Evolutionary conservation across 2,113 vertebrate species (phyloP), one percentile per base, ranked within the genome.

Genomic region (Empidonax traillii): DNA sequence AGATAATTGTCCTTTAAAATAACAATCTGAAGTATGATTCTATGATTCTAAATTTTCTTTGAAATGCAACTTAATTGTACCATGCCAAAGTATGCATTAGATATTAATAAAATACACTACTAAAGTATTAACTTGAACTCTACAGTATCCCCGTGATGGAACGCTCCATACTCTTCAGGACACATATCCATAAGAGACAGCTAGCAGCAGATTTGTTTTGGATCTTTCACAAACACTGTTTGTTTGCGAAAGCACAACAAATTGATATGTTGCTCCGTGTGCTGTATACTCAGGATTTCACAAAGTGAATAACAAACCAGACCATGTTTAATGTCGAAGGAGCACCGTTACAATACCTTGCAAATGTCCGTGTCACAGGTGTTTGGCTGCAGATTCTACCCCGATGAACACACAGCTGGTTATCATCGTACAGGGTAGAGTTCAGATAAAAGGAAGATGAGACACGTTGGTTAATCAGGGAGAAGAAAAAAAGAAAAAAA

Each of bases 391-490:
- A 84, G 79, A 81, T 90, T 93, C 44, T 65, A 46, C 41, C 52
- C 52, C 1, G 1, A 24, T 78, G 90, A 92, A 66, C 73, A 67
- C 25, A 61, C 51, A 88, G 72, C 61, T 95, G 90, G 68, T 90
- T 92, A 90, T 80, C 85, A 80, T 28, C 75, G 63, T 11, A 23
- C 5, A 23, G 86, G 43, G 68, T 18, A 52, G 47, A 69, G 83
- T 59, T 94, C 88, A 86, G 73, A 69, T 68, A 35, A 87, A 83
- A 88, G 41, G 43, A 78, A 86, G 61, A 89, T 74, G 69, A 0
- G 8, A 83, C 18, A 16, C 43, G 68, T 84, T 88, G 80, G 49
- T 92, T 97, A 96, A 97, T 95, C 93, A 94, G 83, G 79, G 68
- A 92, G 76, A 94, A 90, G 79, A 53, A 37, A 87, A 84, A 69